phyloP scores from a whole-genome alignment of 2,888 invertebrate species.

The Ischnura elegans region DNA sequence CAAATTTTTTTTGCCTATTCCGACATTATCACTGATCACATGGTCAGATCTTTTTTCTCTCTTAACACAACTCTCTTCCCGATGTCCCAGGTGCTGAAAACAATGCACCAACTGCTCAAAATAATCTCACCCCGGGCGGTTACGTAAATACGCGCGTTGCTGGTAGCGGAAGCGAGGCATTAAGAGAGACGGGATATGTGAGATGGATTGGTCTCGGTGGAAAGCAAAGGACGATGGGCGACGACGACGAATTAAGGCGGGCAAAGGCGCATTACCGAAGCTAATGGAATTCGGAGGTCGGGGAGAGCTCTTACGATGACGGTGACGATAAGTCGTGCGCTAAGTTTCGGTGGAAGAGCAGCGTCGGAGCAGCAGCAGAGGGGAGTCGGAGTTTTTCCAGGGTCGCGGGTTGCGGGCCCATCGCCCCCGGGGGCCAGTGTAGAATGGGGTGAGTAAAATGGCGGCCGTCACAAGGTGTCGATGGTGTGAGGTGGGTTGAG shows the following conservation, averaged over 20 bases:
- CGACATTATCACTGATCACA: no score
- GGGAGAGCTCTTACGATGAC: conserved; percentile 24
- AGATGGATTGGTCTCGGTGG: background rate
- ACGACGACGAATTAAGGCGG: background rate
- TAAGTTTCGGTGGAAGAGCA: background rate
- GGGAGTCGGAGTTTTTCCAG: background rate
- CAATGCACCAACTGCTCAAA: no score
- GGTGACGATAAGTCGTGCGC: conserved; percentile 60
- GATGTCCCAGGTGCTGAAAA: no score
- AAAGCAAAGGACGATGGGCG: conserved; percentile 9
- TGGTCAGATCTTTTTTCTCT: no score
- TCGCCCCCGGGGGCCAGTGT: background rate
- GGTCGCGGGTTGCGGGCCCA: background rate
- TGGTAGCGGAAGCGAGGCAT: no score
- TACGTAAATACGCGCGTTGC: no score
- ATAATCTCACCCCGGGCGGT: no score
- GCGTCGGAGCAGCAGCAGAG: background rate
- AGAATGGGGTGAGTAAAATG: background rate
- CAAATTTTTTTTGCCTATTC: no score
- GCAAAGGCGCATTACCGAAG: conserved; percentile 45
- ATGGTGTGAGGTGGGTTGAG: background rate
- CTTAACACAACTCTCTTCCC: no score
- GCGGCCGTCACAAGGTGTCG: conserved; percentile 12
- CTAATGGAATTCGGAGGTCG: conserved; percentile 44
- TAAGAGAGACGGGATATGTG: background rate